A percentile compares a stretch with the other conserved stretches of the same genome.
These are phyloP conservation scores for Zaprionus africanus DNA, from an alignment of 1,140 invertebrate species.

Conservation along the genomic window DNA sequence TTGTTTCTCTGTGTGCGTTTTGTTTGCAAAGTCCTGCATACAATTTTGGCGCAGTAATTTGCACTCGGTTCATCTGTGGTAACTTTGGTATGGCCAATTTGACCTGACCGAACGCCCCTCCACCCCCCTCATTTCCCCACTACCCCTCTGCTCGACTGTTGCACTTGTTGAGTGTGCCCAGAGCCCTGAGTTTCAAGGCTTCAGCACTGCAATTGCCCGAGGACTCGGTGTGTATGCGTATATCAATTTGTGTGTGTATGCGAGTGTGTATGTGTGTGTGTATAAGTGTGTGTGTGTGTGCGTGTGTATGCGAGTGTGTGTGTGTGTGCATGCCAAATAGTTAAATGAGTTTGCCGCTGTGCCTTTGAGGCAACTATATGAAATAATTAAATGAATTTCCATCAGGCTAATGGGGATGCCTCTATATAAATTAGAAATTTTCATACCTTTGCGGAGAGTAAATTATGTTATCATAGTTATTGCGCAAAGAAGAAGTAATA, in stretches of 20 bases:
- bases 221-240: background rate
- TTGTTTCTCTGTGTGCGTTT: slow-evolving; percentile 58
- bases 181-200: background rate
- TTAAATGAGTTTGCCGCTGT: slow-evolving; percentile 11
- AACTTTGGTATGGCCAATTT: slow-evolving; percentile 24
- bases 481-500: background rate
- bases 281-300: background rate
- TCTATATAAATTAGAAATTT: background rate
- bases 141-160: background rate
- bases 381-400: slow-evolving; percentile 9
- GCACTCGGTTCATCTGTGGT: slow-evolving; percentile 43
- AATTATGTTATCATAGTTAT: background rate
- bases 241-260: too few species aligned
- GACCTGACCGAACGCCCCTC: background rate
- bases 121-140: background rate
- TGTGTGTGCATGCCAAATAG: slow-evolving; percentile 5
- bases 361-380: slow-evolving; percentile 3
- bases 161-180: slow-evolving; percentile 57
- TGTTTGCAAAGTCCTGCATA: slow-evolving; percentile 40
- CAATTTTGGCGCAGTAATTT: slow-evolving; percentile 59
- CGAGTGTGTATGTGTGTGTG: too few species aligned
- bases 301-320: background rate
- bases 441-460: background rate
- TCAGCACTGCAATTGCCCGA: slow-evolving; percentile 1
- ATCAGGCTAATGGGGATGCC: background rate